Conservation (phyloP, 2,888 invertebrate genomes). For the Macropis europaea region DNA sequence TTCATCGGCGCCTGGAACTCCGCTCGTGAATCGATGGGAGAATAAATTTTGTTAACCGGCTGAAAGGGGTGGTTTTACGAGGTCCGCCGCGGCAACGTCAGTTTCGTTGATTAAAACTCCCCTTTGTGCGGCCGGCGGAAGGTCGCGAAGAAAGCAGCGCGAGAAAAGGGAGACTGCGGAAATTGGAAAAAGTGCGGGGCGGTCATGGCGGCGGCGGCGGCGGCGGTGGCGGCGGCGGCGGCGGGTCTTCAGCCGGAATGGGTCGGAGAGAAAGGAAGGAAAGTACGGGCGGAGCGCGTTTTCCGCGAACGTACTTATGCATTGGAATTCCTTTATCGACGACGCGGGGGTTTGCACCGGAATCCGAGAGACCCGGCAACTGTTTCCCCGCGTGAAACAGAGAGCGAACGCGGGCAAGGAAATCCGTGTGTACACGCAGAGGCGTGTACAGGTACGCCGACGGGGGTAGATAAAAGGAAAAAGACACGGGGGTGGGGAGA, state of each 20-base stretch:
- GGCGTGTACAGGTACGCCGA: background rate
- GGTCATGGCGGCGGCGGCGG: conserved; percentile 18
- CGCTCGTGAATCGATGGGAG: too few relatives aligned
- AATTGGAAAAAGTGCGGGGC: conserved; percentile 60
- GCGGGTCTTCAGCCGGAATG: conserved; percentile 12
- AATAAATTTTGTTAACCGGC: too few relatives aligned
- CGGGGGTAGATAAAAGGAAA: conserved; percentile 21
- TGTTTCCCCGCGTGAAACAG: conserved; percentile 22
- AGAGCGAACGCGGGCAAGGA: background rate
- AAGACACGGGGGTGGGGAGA: conserved; percentile 18
- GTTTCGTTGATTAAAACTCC: conserved; percentile 72
- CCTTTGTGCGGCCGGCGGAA: background rate
- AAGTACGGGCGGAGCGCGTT: conserved; percentile 47
- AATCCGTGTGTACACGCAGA: background rate
- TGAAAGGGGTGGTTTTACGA: conserved; percentile 42
- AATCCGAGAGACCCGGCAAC: conserved; percentile 40
- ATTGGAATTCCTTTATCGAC: conserved; percentile 54
- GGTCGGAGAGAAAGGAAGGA: conserved; percentile 15
- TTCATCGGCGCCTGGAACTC: too few relatives aligned
- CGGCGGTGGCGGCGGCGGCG: conserved; percentile 29
- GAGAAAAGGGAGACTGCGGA: conserved; percentile 37
- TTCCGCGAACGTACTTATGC: conserved; percentile 54
- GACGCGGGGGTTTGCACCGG: conserved; percentile 26
- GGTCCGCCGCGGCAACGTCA: conserved; percentile 42
- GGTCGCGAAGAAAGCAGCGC: conserved; percentile 2